Evolutionary conservation across 92 coral and sea anemone species (phyloP).

Genomic region (Porites rus): DNA sequence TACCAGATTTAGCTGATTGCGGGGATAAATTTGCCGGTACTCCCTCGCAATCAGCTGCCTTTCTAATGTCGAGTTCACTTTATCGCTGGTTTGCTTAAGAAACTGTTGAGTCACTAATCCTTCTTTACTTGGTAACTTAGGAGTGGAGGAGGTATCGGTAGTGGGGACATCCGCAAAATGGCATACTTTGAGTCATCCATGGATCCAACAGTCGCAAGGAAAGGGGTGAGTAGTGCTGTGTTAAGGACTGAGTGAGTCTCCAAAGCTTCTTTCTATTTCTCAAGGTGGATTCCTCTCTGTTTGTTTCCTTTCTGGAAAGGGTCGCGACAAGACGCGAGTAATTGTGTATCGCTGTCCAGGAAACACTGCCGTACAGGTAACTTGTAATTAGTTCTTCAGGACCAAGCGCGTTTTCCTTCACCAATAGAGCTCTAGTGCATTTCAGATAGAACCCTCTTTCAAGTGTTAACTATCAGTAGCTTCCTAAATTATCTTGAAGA

Average conservation of each 20-base stretch:
- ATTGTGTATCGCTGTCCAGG: slow-evolving; percentile 97
- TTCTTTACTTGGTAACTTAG: slow-evolving; percentile 21
- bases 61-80: too few relatives aligned
- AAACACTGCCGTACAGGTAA: slow-evolving; percentile 96
- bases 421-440: too few relatives aligned
- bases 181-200: slow-evolving; percentile 96
- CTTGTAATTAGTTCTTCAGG: background rate
- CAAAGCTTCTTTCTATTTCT: background rate
- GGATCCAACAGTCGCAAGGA: slow-evolving; percentile 64
- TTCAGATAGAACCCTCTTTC: too few relatives aligned
- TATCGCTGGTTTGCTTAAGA: background rate
- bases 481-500: too few relatives aligned
- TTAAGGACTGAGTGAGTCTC: too few relatives aligned
- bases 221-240: slow-evolving; percentile 19
- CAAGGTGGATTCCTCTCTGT: background rate
- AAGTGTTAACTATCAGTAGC: too few relatives aligned
- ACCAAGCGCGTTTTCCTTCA: too few relatives aligned
- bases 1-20: too few relatives aligned
- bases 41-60: too few relatives aligned
- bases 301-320: slow-evolving; percentile 14
- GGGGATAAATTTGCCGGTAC: too few relatives aligned
- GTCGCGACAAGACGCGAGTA: slow-evolving; percentile 87
- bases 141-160: slow-evolving; percentile 90
- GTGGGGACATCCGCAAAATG: slow-evolving; percentile 91
- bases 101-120: background rate